These are phyloP conservation scores for Anoplopoma fimbria DNA, from an alignment of 2,113 vertebrate species.

Conservation along the genomic window DNA sequence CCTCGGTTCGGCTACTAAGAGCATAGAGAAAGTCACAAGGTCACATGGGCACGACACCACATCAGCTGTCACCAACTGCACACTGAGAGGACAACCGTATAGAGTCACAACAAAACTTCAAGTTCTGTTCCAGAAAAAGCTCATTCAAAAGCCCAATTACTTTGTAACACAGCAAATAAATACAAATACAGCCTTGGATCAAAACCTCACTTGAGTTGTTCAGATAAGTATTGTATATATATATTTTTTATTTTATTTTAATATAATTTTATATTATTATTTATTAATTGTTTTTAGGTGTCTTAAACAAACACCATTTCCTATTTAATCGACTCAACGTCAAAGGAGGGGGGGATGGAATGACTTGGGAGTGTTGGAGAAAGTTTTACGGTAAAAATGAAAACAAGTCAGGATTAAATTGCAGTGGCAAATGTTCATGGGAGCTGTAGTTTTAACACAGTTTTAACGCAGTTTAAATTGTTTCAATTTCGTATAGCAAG, in stretches of 20 bases:
- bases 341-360: too few relatives aligned
- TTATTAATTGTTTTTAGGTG: too few relatives aligned
- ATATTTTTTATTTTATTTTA: too few relatives aligned
- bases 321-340: too few relatives aligned
- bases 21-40: background rate
- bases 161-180: background rate
- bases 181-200: background rate
- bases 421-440: background rate
- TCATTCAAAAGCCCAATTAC: background rate
- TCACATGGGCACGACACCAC: background rate
- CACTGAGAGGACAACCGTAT: conserved; percentile 3
- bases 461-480: too few relatives aligned
- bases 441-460: background rate
- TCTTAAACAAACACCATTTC: background rate
- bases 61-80: conserved; percentile 40
- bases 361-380: too few relatives aligned
- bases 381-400: too few relatives aligned
- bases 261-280: too few relatives aligned
- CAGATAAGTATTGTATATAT: too few relatives aligned
- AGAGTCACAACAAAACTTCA: background rate
- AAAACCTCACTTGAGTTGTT: background rate
- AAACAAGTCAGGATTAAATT: too few relatives aligned
- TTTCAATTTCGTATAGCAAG: too few relatives aligned
- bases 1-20: background rate
- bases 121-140: background rate